Evolutionary conservation across 30 jellyfish, hydroid and myxozoan genomes (phyloP).

Genomic region (Aurelia coerulea): DNA sequence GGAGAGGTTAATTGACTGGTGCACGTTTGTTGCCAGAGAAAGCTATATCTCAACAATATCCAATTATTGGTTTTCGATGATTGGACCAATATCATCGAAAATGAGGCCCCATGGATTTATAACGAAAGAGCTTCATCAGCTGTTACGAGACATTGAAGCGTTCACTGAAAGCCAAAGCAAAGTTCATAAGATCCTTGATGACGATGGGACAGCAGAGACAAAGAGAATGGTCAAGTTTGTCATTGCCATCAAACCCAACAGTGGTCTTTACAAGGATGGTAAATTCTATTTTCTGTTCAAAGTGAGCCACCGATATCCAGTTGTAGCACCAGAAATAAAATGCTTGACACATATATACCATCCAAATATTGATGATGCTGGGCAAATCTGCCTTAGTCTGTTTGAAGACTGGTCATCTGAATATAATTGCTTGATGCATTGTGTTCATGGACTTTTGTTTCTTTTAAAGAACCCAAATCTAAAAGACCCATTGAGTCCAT

Average conservation of each 20-base stretch:
- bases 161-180: slow-evolving; percentile 61
- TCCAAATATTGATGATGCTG: slow-evolving; percentile 95
- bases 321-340: slow-evolving; percentile 59
- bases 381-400: slow-evolving; percentile 90
- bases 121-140: slow-evolving; percentile 50
- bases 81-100: background rate
- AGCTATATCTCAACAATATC: too few species aligned
- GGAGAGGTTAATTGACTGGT: too few species aligned
- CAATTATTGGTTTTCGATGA: too few species aligned
- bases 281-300: slow-evolving; percentile 64
- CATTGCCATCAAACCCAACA: slow-evolving; percentile 67
- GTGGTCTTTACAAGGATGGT: slow-evolving; percentile 88
- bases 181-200: slow-evolving; percentile 9
- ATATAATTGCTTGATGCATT: slow-evolving; percentile 59
- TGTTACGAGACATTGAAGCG: slow-evolving; percentile 8
- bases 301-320: slow-evolving; percentile 76
- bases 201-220: background rate
- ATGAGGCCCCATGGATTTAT: slow-evolving; percentile 46
- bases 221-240: slow-evolving; percentile 27
- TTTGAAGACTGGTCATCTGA: slow-evolving; percentile 89
- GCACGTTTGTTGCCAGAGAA: too few species aligned
- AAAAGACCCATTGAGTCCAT: slow-evolving; percentile 95
- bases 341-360: slow-evolving; percentile 85
- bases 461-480: slow-evolving; percentile 88
- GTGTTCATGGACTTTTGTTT: slow-evolving; percentile 79